A percentile compares a stretch with the other conserved stretches of the same genome.
Conservation (phyloP, 2,888 invertebrate genomes). For the Scaptomyza cyrtandrae region DNA sequence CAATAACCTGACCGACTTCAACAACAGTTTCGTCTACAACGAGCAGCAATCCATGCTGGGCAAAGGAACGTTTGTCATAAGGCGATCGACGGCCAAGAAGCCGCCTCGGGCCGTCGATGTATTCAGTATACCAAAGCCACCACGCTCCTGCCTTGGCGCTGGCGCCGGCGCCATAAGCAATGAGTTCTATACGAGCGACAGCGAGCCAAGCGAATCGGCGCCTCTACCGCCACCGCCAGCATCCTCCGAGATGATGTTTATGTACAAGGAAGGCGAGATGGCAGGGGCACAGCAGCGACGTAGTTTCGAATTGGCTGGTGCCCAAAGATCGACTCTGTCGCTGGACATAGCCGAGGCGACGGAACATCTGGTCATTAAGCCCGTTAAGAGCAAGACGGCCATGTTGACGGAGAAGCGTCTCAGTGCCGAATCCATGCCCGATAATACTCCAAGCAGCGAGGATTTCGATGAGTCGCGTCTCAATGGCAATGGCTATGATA, state of each 20-base stretch:
- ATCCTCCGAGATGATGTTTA: constrained; percentile 74
- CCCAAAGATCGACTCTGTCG: constrained; percentile 85
- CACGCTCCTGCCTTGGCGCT: constrained; percentile 50
- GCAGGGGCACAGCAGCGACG: constrained; percentile 88
- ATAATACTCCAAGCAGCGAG: constrained; percentile 73
- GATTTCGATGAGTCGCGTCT: constrained; percentile 72
- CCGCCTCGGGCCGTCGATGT: constrained; percentile 76
- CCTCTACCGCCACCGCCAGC: constrained; percentile 55
- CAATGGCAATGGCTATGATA: constrained; percentile 67
- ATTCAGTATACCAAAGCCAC: constrained; percentile 70
- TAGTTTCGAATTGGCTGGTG: constrained; percentile 88
- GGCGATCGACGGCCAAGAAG: constrained; percentile 82
- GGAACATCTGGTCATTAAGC: constrained; percentile 59
- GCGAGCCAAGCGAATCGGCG: constrained; percentile 68
- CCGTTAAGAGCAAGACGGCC: constrained; percentile 67
- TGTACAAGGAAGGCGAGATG: constrained; percentile 86
- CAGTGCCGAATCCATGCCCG: constrained; percentile 74
- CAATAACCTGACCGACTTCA: constrained; percentile 56
- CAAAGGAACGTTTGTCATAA: constrained; percentile 92
- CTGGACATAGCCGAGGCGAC: constrained; percentile 66
- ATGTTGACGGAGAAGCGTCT: constrained; percentile 69
- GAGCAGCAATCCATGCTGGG: constrained; percentile 84
- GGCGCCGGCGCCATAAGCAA: constrained; percentile 69
- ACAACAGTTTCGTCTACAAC: constrained; percentile 65
- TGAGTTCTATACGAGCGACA: constrained; percentile 74